A percentile compares a stretch with the other conserved stretches of the same genome.
These are phyloP conservation scores for Microchirus variegatus DNA, from an alignment of 2,797 vertebrate species.

Conservation along the genomic window DNA sequence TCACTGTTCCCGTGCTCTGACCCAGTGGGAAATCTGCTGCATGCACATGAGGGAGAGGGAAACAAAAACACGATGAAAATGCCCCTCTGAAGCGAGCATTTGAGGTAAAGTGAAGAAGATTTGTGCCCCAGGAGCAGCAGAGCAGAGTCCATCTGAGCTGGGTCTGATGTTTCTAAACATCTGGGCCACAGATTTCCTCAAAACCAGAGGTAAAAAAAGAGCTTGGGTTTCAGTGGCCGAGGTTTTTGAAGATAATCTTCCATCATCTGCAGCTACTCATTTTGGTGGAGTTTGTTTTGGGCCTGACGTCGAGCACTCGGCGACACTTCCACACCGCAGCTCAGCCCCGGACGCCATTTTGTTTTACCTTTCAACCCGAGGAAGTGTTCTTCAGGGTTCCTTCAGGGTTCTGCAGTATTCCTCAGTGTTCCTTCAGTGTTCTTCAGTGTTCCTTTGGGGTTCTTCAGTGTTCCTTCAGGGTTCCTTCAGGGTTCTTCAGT, in stretches of 20 bases:
- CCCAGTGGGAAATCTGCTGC: slow-evolving; percentile 51
- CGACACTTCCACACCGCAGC: slow-evolving; percentile 36
- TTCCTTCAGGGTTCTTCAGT: no score
- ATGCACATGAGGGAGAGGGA: slow-evolving; percentile 58
- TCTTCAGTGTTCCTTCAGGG: no score
- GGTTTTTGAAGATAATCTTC: slow-evolving; percentile 78
- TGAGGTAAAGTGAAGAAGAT: slow-evolving; percentile 70
- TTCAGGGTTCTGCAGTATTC: no score
- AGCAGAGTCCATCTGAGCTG: slow-evolving; percentile 75
- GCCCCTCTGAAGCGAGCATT: slow-evolving; percentile 40
- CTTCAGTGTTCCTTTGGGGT: no score
- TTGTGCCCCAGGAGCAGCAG: slow-evolving; percentile 68
- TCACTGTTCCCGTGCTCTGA: slow-evolving; percentile 49
- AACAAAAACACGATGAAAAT: slow-evolving; percentile 51
- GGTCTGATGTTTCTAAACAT: slow-evolving; percentile 80
- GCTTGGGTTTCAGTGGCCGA: slow-evolving; percentile 71
- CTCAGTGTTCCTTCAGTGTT: no score
- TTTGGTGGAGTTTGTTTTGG: slow-evolving; percentile 79
- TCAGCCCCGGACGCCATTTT: slow-evolving; percentile 41
- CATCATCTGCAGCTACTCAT: slow-evolving; percentile 70
- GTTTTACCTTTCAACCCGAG: slow-evolving; percentile 40
- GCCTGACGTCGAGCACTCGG: slow-evolving; percentile 70
- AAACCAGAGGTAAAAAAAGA: slow-evolving; percentile 58
- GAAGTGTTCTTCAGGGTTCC: no score
- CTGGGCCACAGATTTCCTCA: slow-evolving; percentile 83